Evolutionary conservation across 2,888 invertebrate genomes (phyloP).

Genomic region (Chrysina gloriosa): DNA sequence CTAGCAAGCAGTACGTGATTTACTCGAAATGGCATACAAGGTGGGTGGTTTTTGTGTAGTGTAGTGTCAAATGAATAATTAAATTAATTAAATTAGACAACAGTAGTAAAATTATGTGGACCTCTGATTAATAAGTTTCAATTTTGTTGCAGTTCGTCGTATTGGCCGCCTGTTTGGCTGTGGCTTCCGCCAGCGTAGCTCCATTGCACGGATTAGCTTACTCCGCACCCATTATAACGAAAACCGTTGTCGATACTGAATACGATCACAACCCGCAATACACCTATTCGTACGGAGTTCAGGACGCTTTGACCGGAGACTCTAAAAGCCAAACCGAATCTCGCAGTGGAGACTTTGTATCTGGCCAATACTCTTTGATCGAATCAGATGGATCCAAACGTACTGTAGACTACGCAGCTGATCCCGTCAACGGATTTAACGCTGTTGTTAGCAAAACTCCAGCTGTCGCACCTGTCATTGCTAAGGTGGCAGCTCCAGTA

Average conservation of each 20-base stretch:
- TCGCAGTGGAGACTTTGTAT: slow-evolving; percentile 73
- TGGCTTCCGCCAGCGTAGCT: slow-evolving; percentile 49
- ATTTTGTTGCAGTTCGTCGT: slow-evolving; percentile 51
- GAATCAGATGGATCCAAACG: slow-evolving; percentile 74
- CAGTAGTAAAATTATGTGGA: too few relatives aligned
- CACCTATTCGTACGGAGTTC: slow-evolving; percentile 70
- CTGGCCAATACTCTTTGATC: slow-evolving; percentile 70
- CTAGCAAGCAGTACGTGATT: slow-evolving; percentile 1
- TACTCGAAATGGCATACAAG: slow-evolving; percentile 32
- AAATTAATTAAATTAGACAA: too few relatives aligned
- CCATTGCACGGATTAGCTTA: slow-evolving; percentile 46
- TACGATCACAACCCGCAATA: slow-evolving; percentile 67
- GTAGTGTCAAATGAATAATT: background rate
- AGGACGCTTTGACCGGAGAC: slow-evolving; percentile 70
- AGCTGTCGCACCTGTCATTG: slow-evolving; percentile 51
- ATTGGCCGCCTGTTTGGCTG: slow-evolving; percentile 53
- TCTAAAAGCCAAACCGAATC: slow-evolving; percentile 72
- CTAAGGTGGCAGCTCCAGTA: slow-evolving; percentile 33
- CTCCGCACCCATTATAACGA: slow-evolving; percentile 42
- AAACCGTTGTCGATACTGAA: slow-evolving; percentile 54
- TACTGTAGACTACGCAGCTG: slow-evolving; percentile 72
- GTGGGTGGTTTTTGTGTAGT: slow-evolving; percentile 12
- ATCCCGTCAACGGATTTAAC: slow-evolving; percentile 69
- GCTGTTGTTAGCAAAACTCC: slow-evolving; percentile 69
- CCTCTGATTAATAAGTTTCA: slow-evolving; percentile 37